Base-by-base conservation (phyloP, 2,113 vertebrate species). In the Corvus moneduloides region DNA sequence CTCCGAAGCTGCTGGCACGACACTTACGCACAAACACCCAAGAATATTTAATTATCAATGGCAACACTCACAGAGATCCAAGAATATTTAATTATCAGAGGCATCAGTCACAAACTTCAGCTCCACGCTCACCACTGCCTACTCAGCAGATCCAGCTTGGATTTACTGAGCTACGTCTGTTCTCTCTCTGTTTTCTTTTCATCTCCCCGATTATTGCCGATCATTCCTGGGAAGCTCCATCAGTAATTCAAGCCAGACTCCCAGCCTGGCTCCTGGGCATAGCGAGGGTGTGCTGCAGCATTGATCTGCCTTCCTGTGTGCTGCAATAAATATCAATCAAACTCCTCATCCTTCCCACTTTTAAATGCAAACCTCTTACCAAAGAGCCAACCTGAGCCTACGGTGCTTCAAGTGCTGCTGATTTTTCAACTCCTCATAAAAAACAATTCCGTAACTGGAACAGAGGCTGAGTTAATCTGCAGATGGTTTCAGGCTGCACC, bases 191-290 rank as follows among this genome's bases (percentile, higher is more conserved):
- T 32, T 82, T 80, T 13, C 79, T 82, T 74, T 58, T 59, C 77
- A 69, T 73, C 68, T 77, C 21, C 6, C 6, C 17, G 32, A 95
- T 96, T 55, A 96, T 66, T 69, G 73, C 82, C 75, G 16, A 79
- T 75, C 89, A 46, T 81, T 84, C 49, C 51, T 17, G 94, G 84
- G 69, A 84, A 84, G 90, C 37, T 62, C 74, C 89, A 97, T 89
- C 72, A 59, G 86, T 94, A 95, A 97, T 94, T 95, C 61, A 93
- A n/a, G 76, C 54, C 62, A 91, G 37, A 85, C 39, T 86, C 55
- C 27, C 51, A 28, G 93, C 48, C 95, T 37, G 79, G 88, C 20
- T 86, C 41, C 77, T 73, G 55, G 66, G 95, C 83, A 67, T 13
- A 77, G 85, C 20, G 73, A 95, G 46, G 52, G 63, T 77, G 88